These are phyloP conservation scores for Ptychobarbus kaznakovi DNA, from an alignment of 2,797 vertebrate genomes.

Conservation along the genomic window DNA sequence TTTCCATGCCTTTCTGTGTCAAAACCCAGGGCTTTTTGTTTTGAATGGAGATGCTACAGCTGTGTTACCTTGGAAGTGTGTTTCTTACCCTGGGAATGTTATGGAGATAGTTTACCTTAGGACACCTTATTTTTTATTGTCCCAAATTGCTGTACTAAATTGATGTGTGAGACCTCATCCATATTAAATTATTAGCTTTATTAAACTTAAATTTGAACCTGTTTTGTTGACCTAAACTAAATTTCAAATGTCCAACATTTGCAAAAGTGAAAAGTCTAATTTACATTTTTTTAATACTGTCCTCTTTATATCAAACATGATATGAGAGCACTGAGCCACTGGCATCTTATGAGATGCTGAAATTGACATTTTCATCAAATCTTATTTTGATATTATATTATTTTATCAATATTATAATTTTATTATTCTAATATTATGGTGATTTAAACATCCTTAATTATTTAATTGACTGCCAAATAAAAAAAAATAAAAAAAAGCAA, in stretches of 20 bases:
- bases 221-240: neutral
- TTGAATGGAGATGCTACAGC: neutral
- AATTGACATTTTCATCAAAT: neutral
- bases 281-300: neutral
- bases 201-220: slow-evolving; percentile 2
- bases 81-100: slow-evolving; percentile 7
- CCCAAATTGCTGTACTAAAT: slow-evolving; percentile 11
- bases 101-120: neutral
- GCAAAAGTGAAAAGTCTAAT: neutral
- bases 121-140: neutral
- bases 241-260: slow-evolving; percentile 5
- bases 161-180: neutral
- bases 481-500: too few relatives aligned
- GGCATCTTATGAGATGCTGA: neutral
- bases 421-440: neutral
- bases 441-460: neutral
- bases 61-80: neutral
- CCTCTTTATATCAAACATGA: neutral
- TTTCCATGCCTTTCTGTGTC: slow-evolving; percentile 1
- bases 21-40: neutral
- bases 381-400: neutral
- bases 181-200: neutral
- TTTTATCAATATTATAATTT: neutral
- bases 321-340: neutral
- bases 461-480: neutral